Evolutionary conservation across 2,888 invertebrate genomes (phyloP).

Genomic region (Acanthosepion lycidas): DNA sequence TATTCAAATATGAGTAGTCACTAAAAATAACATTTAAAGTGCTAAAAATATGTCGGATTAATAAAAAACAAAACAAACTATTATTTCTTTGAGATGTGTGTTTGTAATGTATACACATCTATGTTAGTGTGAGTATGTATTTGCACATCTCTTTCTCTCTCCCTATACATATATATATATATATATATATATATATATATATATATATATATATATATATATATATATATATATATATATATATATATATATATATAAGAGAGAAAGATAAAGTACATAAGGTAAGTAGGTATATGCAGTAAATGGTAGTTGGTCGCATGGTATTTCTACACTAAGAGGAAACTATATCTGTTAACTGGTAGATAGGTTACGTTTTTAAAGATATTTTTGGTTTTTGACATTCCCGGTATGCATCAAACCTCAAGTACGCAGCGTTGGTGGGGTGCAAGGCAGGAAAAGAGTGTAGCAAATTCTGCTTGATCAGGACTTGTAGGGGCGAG

Average conservation of each 20-base stretch:
- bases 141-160: no score
- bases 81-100: no score
- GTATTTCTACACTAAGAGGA: neutral
- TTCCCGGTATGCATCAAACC: neutral
- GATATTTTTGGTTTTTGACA: neutral
- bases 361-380: slow-evolving; percentile 22
- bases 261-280: no score
- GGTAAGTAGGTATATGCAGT: neutral
- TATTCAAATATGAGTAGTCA: no score
- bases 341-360: neutral
- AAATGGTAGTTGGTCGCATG: neutral
- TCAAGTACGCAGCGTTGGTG: neutral
- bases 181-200: neutral
- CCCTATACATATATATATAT: accelerated
- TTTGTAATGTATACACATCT: no score
- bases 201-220: neutral
- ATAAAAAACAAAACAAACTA: no score
- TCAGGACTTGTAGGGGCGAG: neutral
- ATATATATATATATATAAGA: neutral
- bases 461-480: neutral
- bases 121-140: no score
- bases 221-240: neutral
- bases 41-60: no score
- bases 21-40: no score
- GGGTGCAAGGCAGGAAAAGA: neutral